Conservation (phyloP, 2,797 vertebrate species). For the Somateria mollissima region DNA sequence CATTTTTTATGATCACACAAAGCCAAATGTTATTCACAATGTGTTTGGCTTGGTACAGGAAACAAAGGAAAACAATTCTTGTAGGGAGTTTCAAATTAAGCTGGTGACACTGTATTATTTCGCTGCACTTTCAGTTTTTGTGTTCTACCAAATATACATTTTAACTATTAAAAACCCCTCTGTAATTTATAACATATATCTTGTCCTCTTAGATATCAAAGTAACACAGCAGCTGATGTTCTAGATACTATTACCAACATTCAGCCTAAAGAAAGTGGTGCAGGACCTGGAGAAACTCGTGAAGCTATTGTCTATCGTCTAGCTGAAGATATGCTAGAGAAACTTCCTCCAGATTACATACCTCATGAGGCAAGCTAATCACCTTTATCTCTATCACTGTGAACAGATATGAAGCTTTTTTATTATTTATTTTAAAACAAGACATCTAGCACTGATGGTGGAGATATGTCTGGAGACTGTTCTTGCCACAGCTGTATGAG, state of each 20-base stretch:
- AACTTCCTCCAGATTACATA: slow-evolving; percentile 84
- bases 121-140: not conserved
- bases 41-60: not conserved
- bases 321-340: slow-evolving; percentile 86
- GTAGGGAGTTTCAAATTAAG: not conserved
- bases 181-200: not conserved
- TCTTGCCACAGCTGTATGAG: not conserved
- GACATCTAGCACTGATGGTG: not conserved
- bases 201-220: slow-evolving; percentile 81
- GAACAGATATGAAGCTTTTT: not conserved
- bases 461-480: not conserved
- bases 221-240: slow-evolving; percentile 83
- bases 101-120: not conserved
- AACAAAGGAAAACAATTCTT: not conserved
- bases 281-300: slow-evolving; percentile 81
- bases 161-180: not conserved
- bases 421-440: not conserved
- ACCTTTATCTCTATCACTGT: not conserved
- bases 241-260: slow-evolving; percentile 87
- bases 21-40: not conserved
- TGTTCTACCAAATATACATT: not conserved
- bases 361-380: slow-evolving; percentile 80
- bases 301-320: slow-evolving; percentile 83
- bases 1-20: not conserved
- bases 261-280: slow-evolving; percentile 86